Evolutionary conservation across 2,113 vertebrate genomes (phyloP), one percentile per base, ranked within the genome.

Genomic region (Antechinus stuartii): DNA sequence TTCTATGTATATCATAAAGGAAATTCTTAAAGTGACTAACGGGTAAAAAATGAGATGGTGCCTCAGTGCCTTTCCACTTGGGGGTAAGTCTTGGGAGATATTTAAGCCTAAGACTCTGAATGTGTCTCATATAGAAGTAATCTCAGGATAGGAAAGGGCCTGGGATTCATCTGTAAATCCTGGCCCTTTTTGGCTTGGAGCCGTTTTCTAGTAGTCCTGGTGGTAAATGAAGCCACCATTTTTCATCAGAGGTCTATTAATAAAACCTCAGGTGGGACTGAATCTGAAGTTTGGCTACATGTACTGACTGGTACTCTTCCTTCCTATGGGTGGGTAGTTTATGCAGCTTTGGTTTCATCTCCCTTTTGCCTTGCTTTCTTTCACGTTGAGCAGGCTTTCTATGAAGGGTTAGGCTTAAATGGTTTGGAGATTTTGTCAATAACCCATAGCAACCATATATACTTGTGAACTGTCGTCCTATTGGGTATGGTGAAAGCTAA

Each of bases 1-100:
- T 92, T 76, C 54, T 50, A 0, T 46, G 53, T n/a, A 16, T 91
- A 90, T 92, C 61, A 54, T 8, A n/a, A 94, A 11, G 57, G 56
- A 94, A 92, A 95, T 94, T 92, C 56, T 91, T 91, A 97, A 96
- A 93, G 53, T 94, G 94, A 52, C 91, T 94, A 90, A 94, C 94
- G 97, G 92, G 93, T 46, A 90, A 94, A 76, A 76, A 90, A 1
- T 25, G 30, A 92, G 46, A 57, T 96, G 91, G 30, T 93, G 91
- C 84, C 46, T 93, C 9, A 14, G 42, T 96, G 94, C 94, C 90
- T 26, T 95, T 96, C 35, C 94, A 95, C 92, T n/a, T 16, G 42
- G 46, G 50, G n/a, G 9, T 95, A 61, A 54, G 23, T 90, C 55
- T 35, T 1, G 54, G 24, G 42, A 2, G 92, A 61, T 26, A 19